Base-by-base conservation (phyloP, 1,140 invertebrate species). In the Neodiprion fabricii region DNA sequence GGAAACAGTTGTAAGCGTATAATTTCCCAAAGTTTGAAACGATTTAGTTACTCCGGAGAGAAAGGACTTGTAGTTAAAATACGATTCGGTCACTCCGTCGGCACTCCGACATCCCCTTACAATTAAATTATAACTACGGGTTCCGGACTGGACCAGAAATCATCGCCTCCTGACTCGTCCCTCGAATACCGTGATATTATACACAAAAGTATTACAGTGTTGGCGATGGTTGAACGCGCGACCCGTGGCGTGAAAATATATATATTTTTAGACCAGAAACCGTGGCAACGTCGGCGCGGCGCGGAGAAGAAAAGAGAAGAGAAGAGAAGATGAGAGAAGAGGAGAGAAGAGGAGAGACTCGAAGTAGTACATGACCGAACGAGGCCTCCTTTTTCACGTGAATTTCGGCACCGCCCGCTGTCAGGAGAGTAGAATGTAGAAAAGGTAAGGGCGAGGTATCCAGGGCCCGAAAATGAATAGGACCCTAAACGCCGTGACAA, bases 251-350 rank as follows among this genome's bases (percentile, higher is more conserved):
- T 67, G 72, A 76, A 74, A 76, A 68, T 40, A 75, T 76, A 77
- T 79, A 83, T 84, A 84, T 87, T 82, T 84, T 86, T 86, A 86
- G 84, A 80, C 77, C 82, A 77, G 78, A 74, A 75, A 78, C 78
- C 79, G 76, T 71, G 81, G 75, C 78, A 75, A 61, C 74, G 66
- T 66, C 71, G 77, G 76, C 72, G 73, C 75, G 75, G 68, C 50
- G 70, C 73, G 70, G 14, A 72, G 76, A 74, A 76, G 76, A 72
- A 74, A 80, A 80, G 74, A 74, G 76, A 82, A 78, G 75, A 49
- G 28, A 69, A 75, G 53, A 66, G 66, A 40, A 21, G 11, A 40
- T 8, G 14, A 48, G 48, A 48, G 67, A 40, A 21, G 11, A 50
- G 80, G 80, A 80, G 81, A 83, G 80, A 84, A 84, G 80, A 81